Evolutionary conservation across 2,797 vertebrate species (phyloP).

Genomic region (Prionace glauca): DNA sequence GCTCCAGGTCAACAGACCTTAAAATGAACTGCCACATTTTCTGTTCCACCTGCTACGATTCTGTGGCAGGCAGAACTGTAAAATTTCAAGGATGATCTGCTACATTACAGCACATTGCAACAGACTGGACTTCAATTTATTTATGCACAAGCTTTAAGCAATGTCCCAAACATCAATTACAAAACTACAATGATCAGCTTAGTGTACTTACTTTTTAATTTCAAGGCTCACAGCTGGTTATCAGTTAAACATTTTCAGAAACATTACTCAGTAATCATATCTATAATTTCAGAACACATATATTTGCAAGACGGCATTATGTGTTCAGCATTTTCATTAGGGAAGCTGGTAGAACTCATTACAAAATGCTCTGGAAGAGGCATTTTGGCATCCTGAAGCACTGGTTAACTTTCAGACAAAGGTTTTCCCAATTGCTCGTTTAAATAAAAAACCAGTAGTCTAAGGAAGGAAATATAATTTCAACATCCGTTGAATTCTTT

Average conservation of each 20-base stretch:
- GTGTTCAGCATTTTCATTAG: not conserved
- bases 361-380: not conserved
- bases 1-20: too few relatives aligned
- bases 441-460: slow-evolving; percentile 27
- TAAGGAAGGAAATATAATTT: slow-evolving; percentile 31
- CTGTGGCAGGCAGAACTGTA: too few relatives aligned
- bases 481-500: slow-evolving; percentile 15
- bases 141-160: not conserved
- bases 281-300: not conserved
- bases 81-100: too few relatives aligned
- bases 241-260: not conserved
- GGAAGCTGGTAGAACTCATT: not conserved
- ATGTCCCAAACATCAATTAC: not conserved
- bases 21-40: too few relatives aligned
- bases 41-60: too few relatives aligned
- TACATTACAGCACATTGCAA: too few relatives aligned
- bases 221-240: not conserved
- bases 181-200: not conserved
- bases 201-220: not conserved
- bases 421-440: slow-evolving; percentile 11
- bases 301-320: not conserved
- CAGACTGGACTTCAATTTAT: not conserved
- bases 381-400: not conserved
- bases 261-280: not conserved
- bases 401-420: slow-evolving; percentile 30